Evolutionary conservation across 2,797 vertebrate species (phyloP).

Genomic region (Pagetopsis macropterus): DNA sequence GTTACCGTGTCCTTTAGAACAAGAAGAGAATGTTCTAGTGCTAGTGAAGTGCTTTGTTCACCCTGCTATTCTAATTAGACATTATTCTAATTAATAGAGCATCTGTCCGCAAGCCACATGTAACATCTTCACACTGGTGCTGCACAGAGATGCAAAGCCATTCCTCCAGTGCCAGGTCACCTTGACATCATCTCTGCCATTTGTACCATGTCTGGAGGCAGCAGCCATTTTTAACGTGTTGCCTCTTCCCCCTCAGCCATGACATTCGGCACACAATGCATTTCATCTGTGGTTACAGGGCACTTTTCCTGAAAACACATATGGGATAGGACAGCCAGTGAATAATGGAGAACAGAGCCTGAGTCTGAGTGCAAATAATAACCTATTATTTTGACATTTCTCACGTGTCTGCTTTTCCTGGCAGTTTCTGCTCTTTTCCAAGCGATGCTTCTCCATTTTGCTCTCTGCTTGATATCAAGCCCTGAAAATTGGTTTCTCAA

Average conservation of each 20-base stretch:
- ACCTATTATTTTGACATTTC: slow-evolving; percentile 64
- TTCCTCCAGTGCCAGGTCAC: slow-evolving; percentile 62
- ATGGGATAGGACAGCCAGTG: slow-evolving; percentile 35
- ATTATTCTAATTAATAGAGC: slow-evolving; percentile 13
- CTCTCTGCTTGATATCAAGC: slow-evolving; percentile 25
- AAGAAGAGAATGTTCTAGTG: slow-evolving; percentile 33
- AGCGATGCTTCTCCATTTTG: background rate
- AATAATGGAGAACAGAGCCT: slow-evolving; percentile 39
- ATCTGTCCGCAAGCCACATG: slow-evolving; percentile 34
- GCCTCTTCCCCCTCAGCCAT: slow-evolving; percentile 47
- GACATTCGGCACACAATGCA: slow-evolving; percentile 61
- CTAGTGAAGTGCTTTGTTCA: slow-evolving; percentile 17
- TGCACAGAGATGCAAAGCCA: slow-evolving; percentile 21
- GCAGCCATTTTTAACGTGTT: slow-evolving; percentile 62
- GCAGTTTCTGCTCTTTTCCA: slow-evolving; percentile 14
- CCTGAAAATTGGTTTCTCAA: slow-evolving; percentile 35
- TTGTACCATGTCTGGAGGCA: slow-evolving; percentile 69
- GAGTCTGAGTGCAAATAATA: slow-evolving; percentile 53
- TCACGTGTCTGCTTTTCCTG: slow-evolving; percentile 26
- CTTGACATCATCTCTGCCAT: slow-evolving; percentile 70
- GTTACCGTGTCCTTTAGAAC: slow-evolving; percentile 27
- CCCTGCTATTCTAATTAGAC: slow-evolving; percentile 36
- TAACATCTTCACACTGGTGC: slow-evolving; percentile 35
- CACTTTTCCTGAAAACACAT: slow-evolving; percentile 42
- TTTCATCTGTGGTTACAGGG: slow-evolving; percentile 46